A percentile compares a stretch with the other conserved stretches of the same genome.
Conservation (phyloP, 1,140 invertebrate genomes). For the Globodera rostochiensis region DNA sequence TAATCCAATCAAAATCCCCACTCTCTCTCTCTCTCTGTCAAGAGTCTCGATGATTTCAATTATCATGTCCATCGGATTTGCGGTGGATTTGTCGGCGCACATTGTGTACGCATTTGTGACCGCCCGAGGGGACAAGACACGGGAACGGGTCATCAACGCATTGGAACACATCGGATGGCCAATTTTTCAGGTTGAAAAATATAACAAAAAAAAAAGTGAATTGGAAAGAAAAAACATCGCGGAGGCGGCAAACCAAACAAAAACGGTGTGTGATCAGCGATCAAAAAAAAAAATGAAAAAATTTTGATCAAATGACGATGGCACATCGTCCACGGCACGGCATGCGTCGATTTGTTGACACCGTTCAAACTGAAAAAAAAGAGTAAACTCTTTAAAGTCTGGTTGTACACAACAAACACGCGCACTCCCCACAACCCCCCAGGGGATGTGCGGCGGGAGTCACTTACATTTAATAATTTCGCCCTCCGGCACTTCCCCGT, state of each 20-base stretch:
- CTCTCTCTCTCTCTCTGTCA: background rate
- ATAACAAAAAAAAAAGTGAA: background rate
- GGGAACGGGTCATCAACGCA: conserved; percentile 64
- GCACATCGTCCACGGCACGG: no score
- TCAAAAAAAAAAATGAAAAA: no score
- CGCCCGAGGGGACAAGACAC: conserved; percentile 55
- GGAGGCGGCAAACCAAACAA: no score
- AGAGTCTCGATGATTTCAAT: conserved; percentile 66
- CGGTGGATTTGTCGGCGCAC: conserved; percentile 68
- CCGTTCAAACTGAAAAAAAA: no score
- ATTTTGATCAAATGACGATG: no score
- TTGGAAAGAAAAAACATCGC: background rate
- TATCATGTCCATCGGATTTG: conserved; percentile 69
- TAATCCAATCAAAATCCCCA: no score
- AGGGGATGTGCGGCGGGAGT: no score
- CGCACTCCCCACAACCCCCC: no score
- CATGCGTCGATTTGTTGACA: no score
- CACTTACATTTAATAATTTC: background rate
- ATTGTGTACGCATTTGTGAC: conserved; percentile 68
- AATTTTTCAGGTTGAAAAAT: conserved; percentile 72
- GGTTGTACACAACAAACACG: no score
- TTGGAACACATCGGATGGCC: conserved; percentile 75
- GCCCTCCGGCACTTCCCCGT: background rate
- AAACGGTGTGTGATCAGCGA: no score
- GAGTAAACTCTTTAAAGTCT: no score